Conservation (phyloP, 2,888 invertebrate species). For the Himalopsyche japonica region DNA sequence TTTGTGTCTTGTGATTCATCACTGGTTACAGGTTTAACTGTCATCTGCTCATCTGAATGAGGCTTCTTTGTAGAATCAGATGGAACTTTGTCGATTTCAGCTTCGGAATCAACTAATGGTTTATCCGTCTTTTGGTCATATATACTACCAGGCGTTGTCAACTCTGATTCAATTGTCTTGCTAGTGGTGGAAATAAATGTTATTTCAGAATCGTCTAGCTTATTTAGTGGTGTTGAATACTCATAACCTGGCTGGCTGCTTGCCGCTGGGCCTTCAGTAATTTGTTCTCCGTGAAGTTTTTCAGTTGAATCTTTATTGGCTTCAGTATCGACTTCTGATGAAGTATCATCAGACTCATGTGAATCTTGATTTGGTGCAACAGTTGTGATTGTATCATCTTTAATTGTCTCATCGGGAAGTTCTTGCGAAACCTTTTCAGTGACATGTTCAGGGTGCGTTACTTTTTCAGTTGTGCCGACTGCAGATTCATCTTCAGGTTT, state of each 20-base stretch:
- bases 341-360: background rate
- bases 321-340: background rate
- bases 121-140: constrained; percentile 12
- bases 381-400: background rate
- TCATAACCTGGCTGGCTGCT: background rate
- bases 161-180: background rate
- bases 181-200: background rate
- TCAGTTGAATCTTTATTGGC: background rate
- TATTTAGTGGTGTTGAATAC: background rate
- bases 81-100: background rate
- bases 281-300: background rate
- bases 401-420: background rate
- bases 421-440: background rate
- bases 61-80: background rate
- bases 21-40: background rate
- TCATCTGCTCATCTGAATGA: background rate
- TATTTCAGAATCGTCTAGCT: background rate
- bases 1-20: constrained; percentile 17
- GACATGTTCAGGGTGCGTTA: background rate
- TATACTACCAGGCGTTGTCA: background rate
- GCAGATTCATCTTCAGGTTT: background rate
- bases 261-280: background rate
- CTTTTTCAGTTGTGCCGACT: background rate
- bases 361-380: background rate
- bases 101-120: background rate